Evolutionary conservation across 2,888 invertebrate genomes (phyloP).

Genomic region (Meteorus colon): DNA sequence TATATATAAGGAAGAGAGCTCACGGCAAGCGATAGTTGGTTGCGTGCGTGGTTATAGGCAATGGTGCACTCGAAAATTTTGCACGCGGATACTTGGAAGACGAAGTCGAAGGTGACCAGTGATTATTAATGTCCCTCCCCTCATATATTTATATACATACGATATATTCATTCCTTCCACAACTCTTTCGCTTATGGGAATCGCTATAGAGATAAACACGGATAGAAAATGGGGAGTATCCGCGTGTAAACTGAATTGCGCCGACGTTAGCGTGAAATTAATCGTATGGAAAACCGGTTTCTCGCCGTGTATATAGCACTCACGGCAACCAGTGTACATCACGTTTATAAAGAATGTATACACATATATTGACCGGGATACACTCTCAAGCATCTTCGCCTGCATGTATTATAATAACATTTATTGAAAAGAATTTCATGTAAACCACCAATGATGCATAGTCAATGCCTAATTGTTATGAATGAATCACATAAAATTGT

Average conservation of each 20-base stretch:
- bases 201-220: constrained; percentile 16
- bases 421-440: neutral
- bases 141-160: neutral
- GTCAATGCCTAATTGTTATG: too few species aligned
- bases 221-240: constrained; percentile 62
- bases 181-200: constrained; percentile 21
- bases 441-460: too few species aligned
- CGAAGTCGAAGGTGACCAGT: constrained; percentile 47
- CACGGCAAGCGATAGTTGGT: constrained; percentile 21
- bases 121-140: constrained; percentile 50
- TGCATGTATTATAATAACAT: neutral
- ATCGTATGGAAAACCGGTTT: constrained; percentile 71
- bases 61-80: constrained; percentile 38
- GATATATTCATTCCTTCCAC: constrained; percentile 16
- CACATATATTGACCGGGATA: neutral
- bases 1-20: constrained; percentile 27
- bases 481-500: neutral
- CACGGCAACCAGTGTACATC: constrained; percentile 13
- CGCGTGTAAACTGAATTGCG: constrained; percentile 70
- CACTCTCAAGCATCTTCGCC: neutral
- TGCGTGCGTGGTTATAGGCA: constrained; percentile 45
- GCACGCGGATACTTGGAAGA: constrained; percentile 45
- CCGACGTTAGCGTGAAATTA: constrained; percentile 72
- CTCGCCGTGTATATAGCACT: constrained; percentile 32
- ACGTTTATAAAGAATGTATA: neutral